Evolutionary conservation across 2,888 invertebrate genomes (phyloP).

Genomic region (Subacronicta megacephala): DNA sequence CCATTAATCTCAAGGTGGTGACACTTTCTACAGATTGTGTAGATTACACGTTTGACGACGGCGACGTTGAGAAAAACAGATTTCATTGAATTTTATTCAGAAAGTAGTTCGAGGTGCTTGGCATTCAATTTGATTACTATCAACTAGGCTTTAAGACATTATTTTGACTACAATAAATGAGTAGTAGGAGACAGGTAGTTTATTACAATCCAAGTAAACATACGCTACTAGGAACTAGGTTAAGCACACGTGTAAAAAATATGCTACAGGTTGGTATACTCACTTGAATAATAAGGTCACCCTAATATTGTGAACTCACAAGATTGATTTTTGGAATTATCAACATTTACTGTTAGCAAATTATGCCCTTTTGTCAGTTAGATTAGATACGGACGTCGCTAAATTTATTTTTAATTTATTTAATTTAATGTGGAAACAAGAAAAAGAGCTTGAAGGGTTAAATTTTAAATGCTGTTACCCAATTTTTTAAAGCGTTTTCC

Average conservation of each 20-base stretch:
- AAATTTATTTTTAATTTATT: no score
- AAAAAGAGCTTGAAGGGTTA: no score
- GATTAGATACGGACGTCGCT: no score
- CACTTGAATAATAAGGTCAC: no score
- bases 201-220: slow-evolving; percentile 10
- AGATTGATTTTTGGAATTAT: no score
- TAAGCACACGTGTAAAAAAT: background rate
- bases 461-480: no score
- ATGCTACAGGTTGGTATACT: no score
- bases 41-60: slow-evolving; percentile 31
- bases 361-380: no score
- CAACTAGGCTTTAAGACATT: slow-evolving; percentile 11
- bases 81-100: slow-evolving; percentile 36
- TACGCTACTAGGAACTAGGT: background rate
- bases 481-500: no score
- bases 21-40: slow-evolving; percentile 37
- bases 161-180: slow-evolving; percentile 17
- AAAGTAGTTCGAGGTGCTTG: slow-evolving; percentile 24
- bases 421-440: no score
- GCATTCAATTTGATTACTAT: slow-evolving; percentile 20
- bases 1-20: slow-evolving; percentile 51
- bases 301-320: no score
- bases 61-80: slow-evolving; percentile 16
- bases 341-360: no score
- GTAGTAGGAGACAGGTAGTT: slow-evolving; percentile 12